Percentiles rank a stretch among this genome's conserved stretches.
Conservation (phyloP, 2,113 vertebrate species). For the Semicossyphus pulcher region DNA sequence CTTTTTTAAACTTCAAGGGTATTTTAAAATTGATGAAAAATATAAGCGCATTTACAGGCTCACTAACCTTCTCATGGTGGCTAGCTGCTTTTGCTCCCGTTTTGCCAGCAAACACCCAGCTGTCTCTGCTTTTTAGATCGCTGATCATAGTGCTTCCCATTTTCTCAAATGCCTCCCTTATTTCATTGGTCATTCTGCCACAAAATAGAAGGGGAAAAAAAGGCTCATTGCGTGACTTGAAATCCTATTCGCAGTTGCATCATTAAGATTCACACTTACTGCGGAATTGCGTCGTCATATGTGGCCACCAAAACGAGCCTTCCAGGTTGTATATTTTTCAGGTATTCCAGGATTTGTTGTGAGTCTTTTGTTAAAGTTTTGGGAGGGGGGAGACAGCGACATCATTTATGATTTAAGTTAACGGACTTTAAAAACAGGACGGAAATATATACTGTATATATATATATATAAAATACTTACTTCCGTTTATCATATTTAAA, state of each 20-base stretch:
- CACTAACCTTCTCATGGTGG: conserved; percentile 89
- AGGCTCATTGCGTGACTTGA: neutral
- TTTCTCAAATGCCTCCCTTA: conserved; percentile 71
- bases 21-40: conserved; percentile 46
- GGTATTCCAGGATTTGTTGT: conserved; percentile 74
- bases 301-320: conserved; percentile 86
- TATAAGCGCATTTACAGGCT: neutral
- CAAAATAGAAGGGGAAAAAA: conserved; percentile 11
- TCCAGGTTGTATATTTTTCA: conserved; percentile 77
- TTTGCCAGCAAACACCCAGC: conserved; percentile 90
- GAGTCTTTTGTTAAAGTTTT: conserved; percentile 66
- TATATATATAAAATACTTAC: conserved; percentile 71
- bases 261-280: conserved; percentile 80
- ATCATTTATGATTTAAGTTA: neutral
- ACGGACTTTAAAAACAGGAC: conserved; percentile 10
- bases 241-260: conserved; percentile 17
- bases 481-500: conserved; percentile 83
- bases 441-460: too few relatives aligned
- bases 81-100: conserved; percentile 77
- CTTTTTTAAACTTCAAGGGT: neutral
- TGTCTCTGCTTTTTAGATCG: conserved; percentile 85
- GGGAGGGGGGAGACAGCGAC: neutral
- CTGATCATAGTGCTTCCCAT: conserved; percentile 85
- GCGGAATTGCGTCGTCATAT: conserved; percentile 85
- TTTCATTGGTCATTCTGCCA: conserved; percentile 86